Percentiles rank a stretch among this genome's conserved stretches.
phyloP scores from a whole-genome alignment of 2,888 invertebrate species.

The Blomia tropicalis region DNA sequence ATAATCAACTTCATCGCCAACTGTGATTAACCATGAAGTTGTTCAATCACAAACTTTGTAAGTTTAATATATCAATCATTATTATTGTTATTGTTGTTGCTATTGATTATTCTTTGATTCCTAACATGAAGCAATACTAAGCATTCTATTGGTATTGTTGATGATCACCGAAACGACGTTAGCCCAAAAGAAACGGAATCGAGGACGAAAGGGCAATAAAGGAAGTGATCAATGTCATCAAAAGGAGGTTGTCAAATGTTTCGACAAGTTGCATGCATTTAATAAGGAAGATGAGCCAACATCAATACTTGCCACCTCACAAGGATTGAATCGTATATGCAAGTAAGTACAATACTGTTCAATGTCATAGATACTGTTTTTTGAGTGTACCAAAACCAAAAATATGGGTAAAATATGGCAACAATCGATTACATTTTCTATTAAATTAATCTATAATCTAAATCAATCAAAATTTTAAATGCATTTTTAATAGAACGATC shows the following conservation, averaged over 20 bases:
- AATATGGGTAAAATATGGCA: neutral
- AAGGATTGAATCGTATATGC: conserved; percentile 22
- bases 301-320: conserved; percentile 7
- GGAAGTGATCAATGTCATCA: conserved; percentile 21
- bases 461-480: neutral
- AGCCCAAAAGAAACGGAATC: conserved; percentile 16
- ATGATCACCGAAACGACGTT: conserved; percentile 4
- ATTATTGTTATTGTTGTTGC: neutral
- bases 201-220: conserved; percentile 1
- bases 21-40: too few relatives aligned
- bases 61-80: neutral
- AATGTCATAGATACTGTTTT: too few relatives aligned
- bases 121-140: neutral
- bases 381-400: too few relatives aligned
- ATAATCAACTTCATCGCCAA: too few relatives aligned
- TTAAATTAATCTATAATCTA: neutral
- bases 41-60: neutral
- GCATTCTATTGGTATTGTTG: conserved; percentile 16
- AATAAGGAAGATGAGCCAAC: conserved; percentile 23
- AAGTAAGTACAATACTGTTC: conserved; percentile 19
- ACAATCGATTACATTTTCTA: neutral
- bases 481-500: conserved; percentile 14
- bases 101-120: neutral
- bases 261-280: conserved; percentile 10
- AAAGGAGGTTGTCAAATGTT: conserved; percentile 16